phyloP scores from a whole-genome alignment of 2,113 vertebrate genomes.

The Oncorhynchus gorbuscha region DNA sequence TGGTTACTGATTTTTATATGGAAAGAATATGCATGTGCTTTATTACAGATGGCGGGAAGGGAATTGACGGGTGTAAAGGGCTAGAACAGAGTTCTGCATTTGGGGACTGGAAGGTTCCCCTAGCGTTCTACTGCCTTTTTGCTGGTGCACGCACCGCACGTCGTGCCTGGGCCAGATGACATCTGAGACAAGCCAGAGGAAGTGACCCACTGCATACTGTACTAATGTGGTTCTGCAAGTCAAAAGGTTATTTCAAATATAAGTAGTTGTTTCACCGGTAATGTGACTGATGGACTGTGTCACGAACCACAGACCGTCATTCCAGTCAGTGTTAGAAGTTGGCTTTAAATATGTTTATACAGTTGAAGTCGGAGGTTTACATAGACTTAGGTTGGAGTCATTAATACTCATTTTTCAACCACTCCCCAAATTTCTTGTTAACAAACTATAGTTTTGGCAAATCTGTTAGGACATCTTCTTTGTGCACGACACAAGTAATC shows the following conservation, averaged over 20 bases:
- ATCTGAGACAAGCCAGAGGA: neutral
- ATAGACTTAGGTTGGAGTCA: too few relatives aligned
- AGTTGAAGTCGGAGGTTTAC: too few relatives aligned
- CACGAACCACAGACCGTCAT: neutral
- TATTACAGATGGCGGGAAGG: neutral
- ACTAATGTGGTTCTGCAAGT: neutral
- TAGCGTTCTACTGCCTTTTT: neutral
- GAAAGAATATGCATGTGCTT: neutral
- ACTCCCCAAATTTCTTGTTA: too few relatives aligned
- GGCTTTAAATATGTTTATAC: neutral
- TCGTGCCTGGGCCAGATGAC: neutral
- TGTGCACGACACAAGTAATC: too few relatives aligned
- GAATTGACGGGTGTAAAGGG: neutral
- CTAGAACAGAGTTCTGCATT: neutral
- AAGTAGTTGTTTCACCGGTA: neutral
- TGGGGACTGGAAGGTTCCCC: neutral
- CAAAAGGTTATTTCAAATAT: neutral
- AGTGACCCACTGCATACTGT: neutral
- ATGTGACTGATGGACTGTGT: neutral
- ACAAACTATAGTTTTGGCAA: too few relatives aligned
- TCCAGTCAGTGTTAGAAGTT: too few relatives aligned
- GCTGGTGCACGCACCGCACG: neutral
- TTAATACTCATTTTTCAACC: too few relatives aligned
- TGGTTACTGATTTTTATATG: slow-evolving; percentile 9
- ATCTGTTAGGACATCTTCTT: too few relatives aligned